phyloP scores from a whole-genome alignment of 2,888 invertebrate species.

The Hyalella azteca region DNA sequence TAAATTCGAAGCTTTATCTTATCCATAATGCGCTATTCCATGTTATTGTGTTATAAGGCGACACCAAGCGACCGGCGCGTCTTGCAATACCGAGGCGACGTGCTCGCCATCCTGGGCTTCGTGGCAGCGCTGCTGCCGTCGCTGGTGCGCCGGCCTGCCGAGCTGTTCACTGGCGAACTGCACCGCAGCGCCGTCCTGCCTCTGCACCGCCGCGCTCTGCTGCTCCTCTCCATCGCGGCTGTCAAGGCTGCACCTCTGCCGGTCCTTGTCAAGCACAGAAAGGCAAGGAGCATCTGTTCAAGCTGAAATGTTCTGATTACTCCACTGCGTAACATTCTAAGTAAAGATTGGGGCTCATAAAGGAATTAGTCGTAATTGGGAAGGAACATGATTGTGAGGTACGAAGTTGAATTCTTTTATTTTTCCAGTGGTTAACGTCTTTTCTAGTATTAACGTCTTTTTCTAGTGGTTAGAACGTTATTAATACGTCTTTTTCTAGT shows the following conservation, averaged over 20 bases:
- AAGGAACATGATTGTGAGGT: no score
- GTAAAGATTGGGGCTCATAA: no score
- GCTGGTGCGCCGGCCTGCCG: slow-evolving; percentile 44
- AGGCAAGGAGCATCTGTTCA: not conserved
- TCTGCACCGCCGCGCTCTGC: slow-evolving; percentile 52
- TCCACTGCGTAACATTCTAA: no score
- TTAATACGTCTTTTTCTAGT: no score
- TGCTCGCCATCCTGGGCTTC: slow-evolving; percentile 45
- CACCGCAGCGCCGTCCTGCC: slow-evolving; percentile 49
- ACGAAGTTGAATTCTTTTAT: no score
- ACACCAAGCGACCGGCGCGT: slow-evolving; percentile 50
- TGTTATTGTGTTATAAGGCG: slow-evolving; percentile 41
- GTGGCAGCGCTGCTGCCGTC: slow-evolving; percentile 53
- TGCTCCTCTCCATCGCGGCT: slow-evolving; percentile 53
- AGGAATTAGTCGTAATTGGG: no score
- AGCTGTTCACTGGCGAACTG: slow-evolving; percentile 47
- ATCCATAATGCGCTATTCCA: no score
- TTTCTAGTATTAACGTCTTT: no score
- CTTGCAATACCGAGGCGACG: slow-evolving; percentile 48
- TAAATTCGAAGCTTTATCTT: no score
- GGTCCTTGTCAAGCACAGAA: slow-evolving; percentile 35
- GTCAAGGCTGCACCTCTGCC: slow-evolving; percentile 52
- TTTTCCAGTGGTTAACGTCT: no score
- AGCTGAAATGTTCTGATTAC: no score
- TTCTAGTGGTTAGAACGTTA: no score